Conservation (phyloP, 2,113 vertebrate genomes). For the Rynchops niger region DNA sequence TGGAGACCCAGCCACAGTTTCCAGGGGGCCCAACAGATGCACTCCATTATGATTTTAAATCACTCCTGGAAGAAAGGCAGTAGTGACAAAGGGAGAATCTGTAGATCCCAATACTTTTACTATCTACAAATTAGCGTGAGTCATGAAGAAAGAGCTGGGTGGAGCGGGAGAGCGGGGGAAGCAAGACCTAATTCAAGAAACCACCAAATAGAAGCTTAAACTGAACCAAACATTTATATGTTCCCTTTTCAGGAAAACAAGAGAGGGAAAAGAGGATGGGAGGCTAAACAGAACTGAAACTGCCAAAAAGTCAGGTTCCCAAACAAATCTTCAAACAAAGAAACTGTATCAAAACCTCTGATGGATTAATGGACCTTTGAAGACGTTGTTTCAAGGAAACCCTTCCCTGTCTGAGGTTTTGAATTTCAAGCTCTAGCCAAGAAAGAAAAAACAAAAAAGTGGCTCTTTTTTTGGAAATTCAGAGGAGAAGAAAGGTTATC, state of each 20-base stretch:
- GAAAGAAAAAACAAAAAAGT: background rate
- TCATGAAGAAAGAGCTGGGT: background rate
- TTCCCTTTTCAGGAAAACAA: background rate
- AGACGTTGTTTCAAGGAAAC: background rate
- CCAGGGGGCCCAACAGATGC: background rate
- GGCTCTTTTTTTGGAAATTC: background rate
- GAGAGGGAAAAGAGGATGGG: background rate
- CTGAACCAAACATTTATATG: background rate
- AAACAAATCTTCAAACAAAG: background rate
- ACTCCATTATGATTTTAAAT: background rate
- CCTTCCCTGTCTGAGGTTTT: background rate
- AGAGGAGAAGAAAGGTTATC: background rate
- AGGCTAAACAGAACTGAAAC: background rate
- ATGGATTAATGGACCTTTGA: background rate
- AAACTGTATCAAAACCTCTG: background rate
- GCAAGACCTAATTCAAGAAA: constrained; percentile 7
- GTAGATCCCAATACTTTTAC: background rate
- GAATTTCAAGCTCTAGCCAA: background rate
- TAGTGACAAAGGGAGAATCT: background rate
- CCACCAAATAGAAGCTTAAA: background rate
- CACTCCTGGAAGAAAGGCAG: background rate
- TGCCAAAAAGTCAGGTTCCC: background rate
- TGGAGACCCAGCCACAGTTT: background rate
- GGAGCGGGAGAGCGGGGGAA: background rate
- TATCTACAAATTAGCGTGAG: background rate